Conservation (phyloP, 1,140 invertebrate genomes). For the Pomacea maculata region DNA sequence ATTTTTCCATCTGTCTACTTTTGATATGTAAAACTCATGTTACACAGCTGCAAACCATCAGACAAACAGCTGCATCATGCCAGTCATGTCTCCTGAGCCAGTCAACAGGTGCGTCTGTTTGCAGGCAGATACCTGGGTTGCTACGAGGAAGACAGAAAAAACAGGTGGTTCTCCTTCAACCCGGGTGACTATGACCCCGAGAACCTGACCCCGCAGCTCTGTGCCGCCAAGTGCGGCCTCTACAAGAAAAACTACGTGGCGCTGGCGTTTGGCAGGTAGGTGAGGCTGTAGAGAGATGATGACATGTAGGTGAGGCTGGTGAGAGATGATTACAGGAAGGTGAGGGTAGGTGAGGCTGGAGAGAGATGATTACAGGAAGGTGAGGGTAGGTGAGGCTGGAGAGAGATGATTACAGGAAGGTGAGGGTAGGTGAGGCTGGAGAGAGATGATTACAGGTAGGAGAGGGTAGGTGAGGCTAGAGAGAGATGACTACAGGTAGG, state of each 20-base stretch:
- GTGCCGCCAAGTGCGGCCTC: constrained; percentile 37
- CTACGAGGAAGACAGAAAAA: constrained; percentile 35
- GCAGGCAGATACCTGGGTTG: constrained; percentile 25
- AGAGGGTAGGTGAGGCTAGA: background rate
- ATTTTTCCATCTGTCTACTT: too few species aligned
- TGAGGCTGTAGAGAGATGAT: too few species aligned
- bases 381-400: background rate
- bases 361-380: background rate
- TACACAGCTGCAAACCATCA: too few species aligned
- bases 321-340: too few species aligned
- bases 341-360: background rate
- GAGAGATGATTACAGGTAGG: background rate
- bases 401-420: background rate
- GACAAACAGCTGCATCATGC: too few species aligned
- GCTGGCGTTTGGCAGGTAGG: constrained; percentile 24
- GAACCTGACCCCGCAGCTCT: constrained; percentile 20
- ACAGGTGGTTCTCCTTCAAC: constrained; percentile 26
- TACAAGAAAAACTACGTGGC: constrained; percentile 30
- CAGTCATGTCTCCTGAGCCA: too few species aligned
- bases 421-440: too few species aligned
- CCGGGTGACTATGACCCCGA: constrained; percentile 40
- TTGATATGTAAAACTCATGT: too few species aligned
- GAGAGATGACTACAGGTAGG: background rate
- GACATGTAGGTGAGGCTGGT: too few species aligned
- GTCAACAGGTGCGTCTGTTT: background rate